Base-by-base conservation (phyloP, 1,140 invertebrate genomes). In the Hesperophylax magnus region DNA sequence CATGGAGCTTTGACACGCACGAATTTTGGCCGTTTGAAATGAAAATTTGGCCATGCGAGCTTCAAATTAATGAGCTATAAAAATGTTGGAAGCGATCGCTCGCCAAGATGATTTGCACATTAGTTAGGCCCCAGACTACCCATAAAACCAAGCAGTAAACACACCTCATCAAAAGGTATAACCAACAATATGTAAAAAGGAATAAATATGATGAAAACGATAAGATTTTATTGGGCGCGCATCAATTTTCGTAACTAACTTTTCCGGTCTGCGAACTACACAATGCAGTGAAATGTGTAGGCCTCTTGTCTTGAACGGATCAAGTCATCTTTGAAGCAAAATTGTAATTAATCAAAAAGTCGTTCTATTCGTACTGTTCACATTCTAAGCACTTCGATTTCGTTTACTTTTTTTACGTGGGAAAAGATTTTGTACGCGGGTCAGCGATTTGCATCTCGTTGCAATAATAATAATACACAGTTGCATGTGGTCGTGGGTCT, bases 21-120 rank as follows among this genome's bases (percentile, higher is more conserved):
- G 34, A 52, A 20, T 71, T 71, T 71, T 9, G 67, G 18, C 34
- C 39, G 47, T 71, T 71, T 52, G 17, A 67, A 67, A 67, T 67
- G 24, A 67, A 67, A 67, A 67, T 52, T 52, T 39, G 67, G 22
- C 67, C 67, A 47, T 47, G 67, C 67, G 67, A 71, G 67, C 67
- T 52, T 71, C 67, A 17, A 47, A 52, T 52, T 52, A 71, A 71
- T 71, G 39, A 71, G n/a, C 34, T 52, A 20, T 20, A 71, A 71
- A 71, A 71, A 71, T 71, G 67, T 71, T 52, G 22, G 31, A 67
- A 47, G 39, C 63, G 63, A 67, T 31, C 22, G 63, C 17, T 52
- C 67, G 67, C 67, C 67, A 71, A 71, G 67, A 71, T 39, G 67
- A 71, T 71, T 71, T 71, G 67, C 67, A 71, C 34, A 71, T 67